phyloP scores from a whole-genome alignment of 2,888 invertebrate genomes.

The Gastracanthus pulcherrimus region DNA sequence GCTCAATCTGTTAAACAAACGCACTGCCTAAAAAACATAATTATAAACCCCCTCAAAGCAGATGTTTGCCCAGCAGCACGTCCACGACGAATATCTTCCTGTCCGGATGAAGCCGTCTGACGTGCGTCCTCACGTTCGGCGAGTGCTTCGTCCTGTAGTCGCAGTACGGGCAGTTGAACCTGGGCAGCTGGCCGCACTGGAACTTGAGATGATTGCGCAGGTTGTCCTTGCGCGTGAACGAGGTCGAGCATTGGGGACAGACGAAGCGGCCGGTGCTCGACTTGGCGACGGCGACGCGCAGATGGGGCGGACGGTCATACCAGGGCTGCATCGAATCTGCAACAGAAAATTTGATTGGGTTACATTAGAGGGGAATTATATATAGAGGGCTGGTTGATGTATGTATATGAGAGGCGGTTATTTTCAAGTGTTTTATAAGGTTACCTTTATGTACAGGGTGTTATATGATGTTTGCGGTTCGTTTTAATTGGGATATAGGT shows the following conservation, averaged over 20 bases:
- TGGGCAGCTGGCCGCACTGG: constrained; percentile 73
- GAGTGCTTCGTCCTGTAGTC: constrained; percentile 70
- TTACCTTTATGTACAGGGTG: background rate
- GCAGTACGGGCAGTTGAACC: constrained; percentile 75
- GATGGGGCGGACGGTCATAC: background rate
- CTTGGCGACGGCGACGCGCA: background rate
- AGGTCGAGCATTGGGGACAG: constrained; percentile 51
- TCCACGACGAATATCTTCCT: constrained; percentile 42
- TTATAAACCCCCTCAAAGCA: constrained; percentile 13
- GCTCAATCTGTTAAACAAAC: no score
- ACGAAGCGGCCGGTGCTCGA: constrained; percentile 29
- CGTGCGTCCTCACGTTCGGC: constrained; percentile 71
- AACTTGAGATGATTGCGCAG: constrained; percentile 71
- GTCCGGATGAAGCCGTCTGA: constrained; percentile 62
- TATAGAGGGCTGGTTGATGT: background rate
- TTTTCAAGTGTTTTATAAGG: background rate
- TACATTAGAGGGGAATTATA: background rate
- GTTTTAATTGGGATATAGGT: no score
- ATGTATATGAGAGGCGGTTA: background rate
- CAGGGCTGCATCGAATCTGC: background rate
- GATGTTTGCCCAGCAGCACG: constrained; percentile 19
- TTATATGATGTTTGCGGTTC: no score
- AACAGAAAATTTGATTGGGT: constrained; percentile 17
- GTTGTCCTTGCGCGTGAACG: constrained; percentile 69
- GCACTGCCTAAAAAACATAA: no score